Evolutionary conservation across 2,888 invertebrate species (phyloP), one percentile per base, ranked within the genome.

Genomic region (Yponomeuta evonymella): DNA sequence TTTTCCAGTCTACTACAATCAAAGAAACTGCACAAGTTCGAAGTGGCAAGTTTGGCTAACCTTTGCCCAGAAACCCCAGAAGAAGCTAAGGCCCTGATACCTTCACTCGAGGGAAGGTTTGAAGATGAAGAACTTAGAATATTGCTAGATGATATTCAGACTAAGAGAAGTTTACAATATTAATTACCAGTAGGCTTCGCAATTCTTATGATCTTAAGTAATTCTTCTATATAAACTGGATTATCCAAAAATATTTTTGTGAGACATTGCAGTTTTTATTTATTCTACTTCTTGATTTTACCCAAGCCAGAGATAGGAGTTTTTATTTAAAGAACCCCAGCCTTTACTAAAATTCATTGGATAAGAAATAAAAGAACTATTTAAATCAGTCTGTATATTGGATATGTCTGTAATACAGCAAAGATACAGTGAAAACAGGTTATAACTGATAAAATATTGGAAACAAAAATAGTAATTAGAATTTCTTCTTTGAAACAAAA

Each of bases 41-140:
- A 99, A 89, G 93, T 99, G 72, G 99, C 99, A 0, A 98, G 98
- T 15, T 93, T 99, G 76, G 99, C 99, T 1, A 99, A 99, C 90
- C 92, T 99, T n/a, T 99, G 99, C 81, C 99, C 99, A 0, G 99
- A 99, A 90, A 98, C 97, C 64, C 97, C 99, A 0, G 99, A 99
- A 83, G 99, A 99, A 92, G 99, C 99, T 0, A 99, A 99, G 90
- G 97, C 99, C 29, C 92, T 99, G 12, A 98, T 99, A 82, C 99
- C 99, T 72, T 98, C 98, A 75, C 90, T 99, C 74, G 99, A 99
- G 88, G 98, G 98, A 63, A 95, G 99, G 78, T 97, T 99, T 90
- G 98, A 99, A 88, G 99, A 99, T 86, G 99, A 99, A 84, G 99
- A 99, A 88, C 92, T 99, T n/a, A 94, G 98, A 77, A 97, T 98